These are phyloP conservation scores for Pediacus dermestoides DNA, from an alignment of 2,888 invertebrate genomes.

Conservation along the genomic window DNA sequence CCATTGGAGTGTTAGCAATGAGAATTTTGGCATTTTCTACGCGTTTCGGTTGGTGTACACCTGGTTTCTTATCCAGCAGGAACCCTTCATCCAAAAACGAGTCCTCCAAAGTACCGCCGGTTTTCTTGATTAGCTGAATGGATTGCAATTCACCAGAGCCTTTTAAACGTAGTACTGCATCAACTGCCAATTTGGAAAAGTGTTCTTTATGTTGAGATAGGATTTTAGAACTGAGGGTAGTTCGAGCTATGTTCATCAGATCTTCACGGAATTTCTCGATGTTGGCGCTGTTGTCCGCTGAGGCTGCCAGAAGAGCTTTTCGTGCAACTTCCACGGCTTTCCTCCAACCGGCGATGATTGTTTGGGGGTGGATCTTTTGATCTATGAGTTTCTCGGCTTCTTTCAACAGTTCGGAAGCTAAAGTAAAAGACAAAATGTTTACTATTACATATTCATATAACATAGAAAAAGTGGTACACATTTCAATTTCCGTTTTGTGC, in stretches of 20 bases:
- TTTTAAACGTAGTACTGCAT: conserved; percentile 91
- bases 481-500: too few species aligned
- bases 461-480: too few species aligned
- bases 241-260: conserved; percentile 93
- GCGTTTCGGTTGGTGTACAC: conserved; percentile 94
- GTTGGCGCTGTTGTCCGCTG: conserved; percentile 80
- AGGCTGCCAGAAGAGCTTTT: conserved; percentile 72
- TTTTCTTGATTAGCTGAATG: conserved; percentile 97
- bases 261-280: conserved; percentile 78
- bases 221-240: conserved; percentile 97
- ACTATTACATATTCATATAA: neutral
- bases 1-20: conserved; percentile 99
- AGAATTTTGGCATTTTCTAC: conserved; percentile 95
- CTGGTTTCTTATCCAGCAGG: conserved; percentile 93
- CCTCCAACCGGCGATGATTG: conserved; percentile 94
- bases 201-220: conserved; percentile 95
- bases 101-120: conserved; percentile 88
- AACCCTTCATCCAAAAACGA: conserved; percentile 96
- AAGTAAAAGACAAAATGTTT: conserved; percentile 17
- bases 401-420: conserved; percentile 87
- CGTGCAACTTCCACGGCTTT: conserved; percentile 81
- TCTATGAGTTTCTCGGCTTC: conserved; percentile 93
- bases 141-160: conserved; percentile 89
- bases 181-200: conserved; percentile 92
- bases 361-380: conserved; percentile 96